Evolutionary conservation across 2,888 invertebrate genomes (phyloP).

Genomic region (Trissolcus brochymenae): DNA sequence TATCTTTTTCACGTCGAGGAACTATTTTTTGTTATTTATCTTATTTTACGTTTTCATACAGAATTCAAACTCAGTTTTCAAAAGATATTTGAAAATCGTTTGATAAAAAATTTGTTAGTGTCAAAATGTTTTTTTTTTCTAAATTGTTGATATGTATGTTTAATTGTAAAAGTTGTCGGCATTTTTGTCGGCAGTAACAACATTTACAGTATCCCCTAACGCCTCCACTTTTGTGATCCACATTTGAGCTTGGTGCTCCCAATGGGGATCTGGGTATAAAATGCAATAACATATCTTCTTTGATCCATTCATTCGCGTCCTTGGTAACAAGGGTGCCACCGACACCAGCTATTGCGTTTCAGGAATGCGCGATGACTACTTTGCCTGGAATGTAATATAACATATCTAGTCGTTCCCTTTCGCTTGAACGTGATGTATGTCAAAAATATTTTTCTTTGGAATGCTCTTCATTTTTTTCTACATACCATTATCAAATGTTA

Average conservation of each 20-base stretch:
- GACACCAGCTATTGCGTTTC: slow-evolving; percentile 70
- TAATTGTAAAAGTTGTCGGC: too few relatives aligned
- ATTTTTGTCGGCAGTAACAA: too few relatives aligned
- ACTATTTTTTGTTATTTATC: too few relatives aligned
- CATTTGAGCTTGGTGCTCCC: slow-evolving; percentile 25
- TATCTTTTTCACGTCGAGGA: too few relatives aligned
- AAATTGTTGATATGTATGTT: too few relatives aligned
- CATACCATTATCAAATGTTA: too few relatives aligned
- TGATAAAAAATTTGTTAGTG: too few relatives aligned
- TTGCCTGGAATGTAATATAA: slow-evolving; percentile 70
- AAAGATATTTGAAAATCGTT: too few relatives aligned
- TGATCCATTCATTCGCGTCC: slow-evolving; percentile 62
- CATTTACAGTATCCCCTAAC: slow-evolving; percentile 30
- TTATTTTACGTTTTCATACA: not conserved
- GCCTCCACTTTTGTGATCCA: slow-evolving; percentile 44
- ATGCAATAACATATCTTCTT: slow-evolving; percentile 68
- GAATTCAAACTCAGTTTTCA: not conserved
- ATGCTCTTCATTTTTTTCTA: slow-evolving; percentile 22
- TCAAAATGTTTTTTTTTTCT: too few relatives aligned
- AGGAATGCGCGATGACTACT: slow-evolving; percentile 74
- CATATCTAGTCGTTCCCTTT: slow-evolving; percentile 42
- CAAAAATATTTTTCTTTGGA: slow-evolving; percentile 27
- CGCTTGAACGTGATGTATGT: slow-evolving; percentile 35
- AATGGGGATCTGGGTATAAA: slow-evolving; percentile 61
- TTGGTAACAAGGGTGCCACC: slow-evolving; percentile 69